A percentile compares a stretch with the other conserved stretches of the same genome.
Conservation (phyloP, 1,140 invertebrate species). For the Phenacoccus solenopsis region DNA sequence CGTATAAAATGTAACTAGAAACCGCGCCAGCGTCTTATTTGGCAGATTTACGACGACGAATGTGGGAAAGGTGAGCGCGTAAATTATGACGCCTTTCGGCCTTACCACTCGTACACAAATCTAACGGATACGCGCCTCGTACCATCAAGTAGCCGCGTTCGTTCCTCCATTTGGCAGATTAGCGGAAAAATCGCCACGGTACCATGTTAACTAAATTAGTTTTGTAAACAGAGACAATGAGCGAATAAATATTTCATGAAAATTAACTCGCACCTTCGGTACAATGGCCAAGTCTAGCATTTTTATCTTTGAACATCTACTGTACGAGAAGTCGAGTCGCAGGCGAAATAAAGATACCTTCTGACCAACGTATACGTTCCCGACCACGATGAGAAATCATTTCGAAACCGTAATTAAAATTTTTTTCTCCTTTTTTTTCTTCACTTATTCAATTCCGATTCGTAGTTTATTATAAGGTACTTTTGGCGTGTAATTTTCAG, state of each 20-base stretch:
- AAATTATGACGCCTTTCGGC: not conserved
- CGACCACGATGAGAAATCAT: too few relatives aligned
- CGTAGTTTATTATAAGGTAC: too few relatives aligned
- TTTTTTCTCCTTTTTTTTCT: too few relatives aligned
- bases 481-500: too few relatives aligned
- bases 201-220: not conserved
- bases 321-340: too few relatives aligned
- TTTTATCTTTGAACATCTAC: too few relatives aligned
- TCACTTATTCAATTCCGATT: too few relatives aligned
- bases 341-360: too few relatives aligned
- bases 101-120: not conserved
- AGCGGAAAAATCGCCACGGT: not conserved
- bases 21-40: not conserved
- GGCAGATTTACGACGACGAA: not conserved
- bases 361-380: too few relatives aligned
- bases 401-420: too few relatives aligned
- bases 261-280: not conserved
- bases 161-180: not conserved
- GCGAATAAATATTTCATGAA: not conserved
- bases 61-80: not conserved
- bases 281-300: too few relatives aligned
- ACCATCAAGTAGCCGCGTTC: not conserved
- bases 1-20: not conserved
- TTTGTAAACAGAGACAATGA: constrained; percentile 2
- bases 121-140: not conserved